phyloP scores from a whole-genome alignment of 2,888 invertebrate species.

The Heterodera filipjevi region DNA sequence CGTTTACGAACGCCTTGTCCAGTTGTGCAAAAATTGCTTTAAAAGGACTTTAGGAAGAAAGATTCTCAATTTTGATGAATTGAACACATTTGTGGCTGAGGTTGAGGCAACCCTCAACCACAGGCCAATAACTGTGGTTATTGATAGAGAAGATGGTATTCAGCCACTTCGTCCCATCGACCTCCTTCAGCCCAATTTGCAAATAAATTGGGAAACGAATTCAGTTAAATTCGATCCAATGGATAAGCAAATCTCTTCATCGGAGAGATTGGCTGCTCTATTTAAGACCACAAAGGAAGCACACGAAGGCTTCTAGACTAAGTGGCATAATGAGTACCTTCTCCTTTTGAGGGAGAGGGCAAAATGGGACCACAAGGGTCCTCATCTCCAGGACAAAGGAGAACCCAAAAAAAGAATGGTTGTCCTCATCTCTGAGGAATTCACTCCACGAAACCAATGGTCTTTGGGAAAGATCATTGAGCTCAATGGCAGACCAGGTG shows the following conservation, averaged over 20 bases:
- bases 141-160: background rate
- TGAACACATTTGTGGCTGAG: constrained; percentile 19
- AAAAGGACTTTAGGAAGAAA: constrained; percentile 11
- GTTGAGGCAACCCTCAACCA: constrained; percentile 30
- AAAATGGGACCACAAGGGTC: background rate
- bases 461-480: constrained; percentile 7
- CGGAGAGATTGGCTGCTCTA: background rate
- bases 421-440: background rate
- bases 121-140: constrained; percentile 14
- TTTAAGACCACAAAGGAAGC: background rate
- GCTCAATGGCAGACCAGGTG: background rate
- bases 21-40: constrained; percentile 7
- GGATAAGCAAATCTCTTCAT: background rate
- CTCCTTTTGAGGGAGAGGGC: background rate
- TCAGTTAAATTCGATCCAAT: background rate
- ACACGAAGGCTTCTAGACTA: background rate
- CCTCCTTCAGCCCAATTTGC: background rate
- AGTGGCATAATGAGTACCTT: background rate
- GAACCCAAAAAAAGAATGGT: background rate
- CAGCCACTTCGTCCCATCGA: constrained; percentile 19
- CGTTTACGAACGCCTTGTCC: constrained; percentile 20
- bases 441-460: background rate
- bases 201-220: background rate
- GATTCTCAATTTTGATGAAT: background rate
- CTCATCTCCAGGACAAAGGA: background rate